phyloP scores from a whole-genome alignment of 1,140 invertebrate species.

The Fopius arisanus region DNA sequence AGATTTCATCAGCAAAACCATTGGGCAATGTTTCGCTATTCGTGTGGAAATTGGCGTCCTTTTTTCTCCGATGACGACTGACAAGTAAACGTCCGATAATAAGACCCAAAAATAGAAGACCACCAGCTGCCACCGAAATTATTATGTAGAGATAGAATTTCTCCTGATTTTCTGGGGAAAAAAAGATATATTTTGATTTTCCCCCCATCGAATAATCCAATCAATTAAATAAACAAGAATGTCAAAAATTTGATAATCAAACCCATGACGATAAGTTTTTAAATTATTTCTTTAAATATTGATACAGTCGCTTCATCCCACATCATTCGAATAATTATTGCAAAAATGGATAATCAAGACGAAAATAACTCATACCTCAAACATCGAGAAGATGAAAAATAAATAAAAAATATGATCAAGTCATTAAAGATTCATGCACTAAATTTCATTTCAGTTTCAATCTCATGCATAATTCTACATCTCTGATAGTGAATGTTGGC shows the following conservation, averaged over 20 bases:
- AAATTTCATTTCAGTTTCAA: neutral
- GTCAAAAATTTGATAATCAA: no score
- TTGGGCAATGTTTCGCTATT: slow-evolving; percentile 72
- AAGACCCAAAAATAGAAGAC: slow-evolving; percentile 73
- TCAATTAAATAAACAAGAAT: no score
- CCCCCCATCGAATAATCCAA: neutral
- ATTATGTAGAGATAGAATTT: slow-evolving; percentile 81
- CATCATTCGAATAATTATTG: no score
- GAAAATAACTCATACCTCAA: neutral
- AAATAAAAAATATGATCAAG: neutral
- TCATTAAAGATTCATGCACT: neutral
- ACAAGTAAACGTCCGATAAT: slow-evolving; percentile 73
- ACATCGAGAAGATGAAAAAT: neutral
- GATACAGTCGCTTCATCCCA: no score
- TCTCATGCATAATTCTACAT: neutral
- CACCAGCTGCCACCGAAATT: slow-evolving; percentile 73
- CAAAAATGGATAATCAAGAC: neutral
- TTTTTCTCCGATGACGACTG: slow-evolving; percentile 68
- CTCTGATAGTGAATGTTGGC: neutral
- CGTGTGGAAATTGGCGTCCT: slow-evolving; percentile 66
- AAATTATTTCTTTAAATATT: no score
- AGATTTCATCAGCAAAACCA: slow-evolving; percentile 76
- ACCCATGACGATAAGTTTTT: no score
- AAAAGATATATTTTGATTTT: slow-evolving; percentile 35
- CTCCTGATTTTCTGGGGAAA: slow-evolving; percentile 76